phyloP scores from a whole-genome alignment of 2,888 invertebrate genomes.

The Drosophila percnosoma region DNA sequence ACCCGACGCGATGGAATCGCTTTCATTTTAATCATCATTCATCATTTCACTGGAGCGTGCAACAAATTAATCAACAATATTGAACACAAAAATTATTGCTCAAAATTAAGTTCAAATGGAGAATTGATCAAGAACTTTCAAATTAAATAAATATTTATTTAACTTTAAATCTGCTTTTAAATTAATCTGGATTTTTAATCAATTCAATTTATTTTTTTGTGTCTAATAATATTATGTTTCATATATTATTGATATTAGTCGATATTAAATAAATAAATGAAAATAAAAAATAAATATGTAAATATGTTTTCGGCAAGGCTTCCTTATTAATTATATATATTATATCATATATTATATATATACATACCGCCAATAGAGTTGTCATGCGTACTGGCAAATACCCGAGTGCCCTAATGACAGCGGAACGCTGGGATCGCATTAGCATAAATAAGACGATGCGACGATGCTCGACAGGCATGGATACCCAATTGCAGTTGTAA shows the following conservation, averaged over 20 bases:
- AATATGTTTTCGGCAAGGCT: no score
- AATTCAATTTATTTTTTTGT: no score
- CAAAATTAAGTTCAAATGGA: neutral
- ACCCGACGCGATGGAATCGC: neutral
- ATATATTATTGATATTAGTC: no score
- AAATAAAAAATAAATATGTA: no score
- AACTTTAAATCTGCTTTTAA: neutral
- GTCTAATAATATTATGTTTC: no score
- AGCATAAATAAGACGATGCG: slow-evolving; percentile 84
- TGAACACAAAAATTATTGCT: neutral
- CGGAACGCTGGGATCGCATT: slow-evolving; percentile 86
- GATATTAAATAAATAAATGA: no score
- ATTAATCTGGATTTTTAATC: no score
- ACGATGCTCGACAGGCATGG: slow-evolving; percentile 85
- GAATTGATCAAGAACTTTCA: neutral
- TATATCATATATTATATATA: no score
- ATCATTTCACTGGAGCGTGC: neutral
- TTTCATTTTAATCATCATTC: neutral
- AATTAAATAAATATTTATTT: neutral
- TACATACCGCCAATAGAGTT: slow-evolving; percentile 86
- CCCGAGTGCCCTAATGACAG: slow-evolving; percentile 86
- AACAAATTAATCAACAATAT: neutral
- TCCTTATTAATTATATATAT: no score
- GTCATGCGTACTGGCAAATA: slow-evolving; percentile 86
- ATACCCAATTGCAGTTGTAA: slow-evolving; percentile 86